Conservation (phyloP, 2,888 invertebrate species). For the Gnatocerus cornutus region DNA sequence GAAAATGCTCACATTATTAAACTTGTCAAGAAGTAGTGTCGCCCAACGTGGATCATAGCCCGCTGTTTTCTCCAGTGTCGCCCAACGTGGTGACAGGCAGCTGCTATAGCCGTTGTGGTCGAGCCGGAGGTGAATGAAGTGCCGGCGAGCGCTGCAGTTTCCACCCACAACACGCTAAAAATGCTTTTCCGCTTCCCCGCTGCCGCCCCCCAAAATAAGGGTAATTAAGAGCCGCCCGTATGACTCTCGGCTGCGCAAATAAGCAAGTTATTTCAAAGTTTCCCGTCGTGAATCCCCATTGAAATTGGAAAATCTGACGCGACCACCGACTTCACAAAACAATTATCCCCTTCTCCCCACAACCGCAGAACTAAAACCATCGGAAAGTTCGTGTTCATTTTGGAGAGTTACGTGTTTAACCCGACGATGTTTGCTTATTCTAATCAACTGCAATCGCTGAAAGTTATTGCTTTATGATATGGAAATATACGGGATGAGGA, state of each 20-base stretch:
- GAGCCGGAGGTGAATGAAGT: too few species aligned
- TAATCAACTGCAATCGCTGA: constrained; percentile 51
- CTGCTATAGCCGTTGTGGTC: too few species aligned
- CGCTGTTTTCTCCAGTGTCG: too few species aligned
- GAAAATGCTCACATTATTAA: too few species aligned
- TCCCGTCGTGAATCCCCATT: constrained; percentile 14
- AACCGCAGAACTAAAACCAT: constrained; percentile 34
- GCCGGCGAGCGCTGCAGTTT: too few species aligned
- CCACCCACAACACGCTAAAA: too few species aligned
- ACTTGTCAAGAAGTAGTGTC: too few species aligned
- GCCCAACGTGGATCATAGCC: too few species aligned
- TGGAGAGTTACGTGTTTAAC: constrained; percentile 45
- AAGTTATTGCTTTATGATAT: constrained; percentile 55
- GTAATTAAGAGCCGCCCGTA: constrained; percentile 26
- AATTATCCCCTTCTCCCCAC: constrained; percentile 25
- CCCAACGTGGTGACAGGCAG: too few species aligned
- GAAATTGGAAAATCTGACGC: constrained; percentile 41
- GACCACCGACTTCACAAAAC: constrained; percentile 38
- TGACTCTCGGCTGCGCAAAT: constrained; percentile 24
- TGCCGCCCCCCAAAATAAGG: constrained; percentile 58
- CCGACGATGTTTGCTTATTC: constrained; percentile 51
- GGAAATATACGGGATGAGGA: constrained; percentile 30
- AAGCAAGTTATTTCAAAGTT: constrained; percentile 19
- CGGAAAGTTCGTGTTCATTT: constrained; percentile 34
- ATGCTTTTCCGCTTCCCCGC: too few species aligned